These are phyloP conservation scores for Hyaena hyaena DNA, from an alignment of 2,113 vertebrate species.

Conservation along the genomic window DNA sequence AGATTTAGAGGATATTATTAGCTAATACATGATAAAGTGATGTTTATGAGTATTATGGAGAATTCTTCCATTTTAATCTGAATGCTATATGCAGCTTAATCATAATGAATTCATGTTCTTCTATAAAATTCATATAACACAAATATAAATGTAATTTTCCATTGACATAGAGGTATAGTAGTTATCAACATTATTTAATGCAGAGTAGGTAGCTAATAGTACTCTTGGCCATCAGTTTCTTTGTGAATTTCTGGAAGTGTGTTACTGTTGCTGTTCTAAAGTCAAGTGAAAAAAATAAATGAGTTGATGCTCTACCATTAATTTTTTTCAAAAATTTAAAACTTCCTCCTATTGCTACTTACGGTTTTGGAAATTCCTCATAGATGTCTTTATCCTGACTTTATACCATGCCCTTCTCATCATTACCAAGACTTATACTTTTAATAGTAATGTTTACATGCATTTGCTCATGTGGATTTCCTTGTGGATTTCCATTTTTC, in stretches of 20 bases:
- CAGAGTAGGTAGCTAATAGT: neutral
- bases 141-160: slow-evolving; percentile 38
- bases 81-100: slow-evolving; percentile 61
- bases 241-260: neutral
- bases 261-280: neutral
- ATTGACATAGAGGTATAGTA: neutral
- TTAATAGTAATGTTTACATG: neutral
- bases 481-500: neutral
- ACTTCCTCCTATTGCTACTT: slow-evolving; percentile 2
- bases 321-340: slow-evolving; percentile 33
- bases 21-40: slow-evolving; percentile 64
- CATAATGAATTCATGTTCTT: slow-evolving; percentile 64
- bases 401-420: neutral
- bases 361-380: slow-evolving; percentile 11
- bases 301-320: neutral
- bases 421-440: neutral
- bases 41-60: slow-evolving; percentile 70
- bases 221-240: neutral
- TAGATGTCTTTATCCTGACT: neutral
- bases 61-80: slow-evolving; percentile 67
- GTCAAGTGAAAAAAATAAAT: slow-evolving; percentile 7
- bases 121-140: slow-evolving; percentile 11
- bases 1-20: slow-evolving; percentile 75
- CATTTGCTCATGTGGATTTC: slow-evolving; percentile 29
- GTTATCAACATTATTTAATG: neutral